Conservation (phyloP, 2,888 invertebrate species). For the Dolomedes plantarius region DNA sequence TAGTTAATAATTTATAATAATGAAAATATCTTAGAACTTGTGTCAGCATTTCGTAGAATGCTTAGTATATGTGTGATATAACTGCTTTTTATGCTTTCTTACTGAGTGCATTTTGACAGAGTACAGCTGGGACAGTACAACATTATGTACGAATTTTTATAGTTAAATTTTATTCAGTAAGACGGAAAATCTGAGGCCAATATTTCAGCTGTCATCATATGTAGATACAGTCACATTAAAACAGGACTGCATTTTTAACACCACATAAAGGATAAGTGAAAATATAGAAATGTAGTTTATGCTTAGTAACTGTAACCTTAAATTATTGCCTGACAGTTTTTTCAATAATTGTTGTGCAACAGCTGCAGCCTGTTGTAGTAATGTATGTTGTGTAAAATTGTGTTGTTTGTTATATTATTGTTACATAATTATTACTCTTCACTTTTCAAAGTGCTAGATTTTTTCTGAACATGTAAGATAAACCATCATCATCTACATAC, state of each 20-base stretch:
- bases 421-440: constrained; percentile 62
- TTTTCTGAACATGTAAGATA: constrained; percentile 60
- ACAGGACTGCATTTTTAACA: constrained; percentile 55
- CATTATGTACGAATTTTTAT: constrained; percentile 48
- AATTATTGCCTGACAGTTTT: constrained; percentile 42
- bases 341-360: constrained; percentile 63
- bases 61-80: constrained; percentile 34
- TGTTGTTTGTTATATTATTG: constrained; percentile 67
- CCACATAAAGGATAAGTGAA: constrained; percentile 19
- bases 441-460: constrained; percentile 61
- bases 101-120: constrained; percentile 33
- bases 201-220: constrained; percentile 44
- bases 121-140: constrained; percentile 28
- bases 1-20: not conserved
- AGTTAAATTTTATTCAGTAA: constrained; percentile 45
- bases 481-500: constrained; percentile 62
- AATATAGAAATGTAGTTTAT: constrained; percentile 36
- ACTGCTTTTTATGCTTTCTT: constrained; percentile 57
- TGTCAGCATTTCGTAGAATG: constrained; percentile 7
- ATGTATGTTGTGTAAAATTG: constrained; percentile 64
- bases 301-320: constrained; percentile 50
- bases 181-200: constrained; percentile 45
- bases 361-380: constrained; percentile 60
- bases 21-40: constrained; percentile 5
- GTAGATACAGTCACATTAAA: constrained; percentile 61